These are phyloP conservation scores for Erethizon dorsatum DNA, from an alignment of 2,797 vertebrate genomes.

Conservation along the genomic window DNA sequence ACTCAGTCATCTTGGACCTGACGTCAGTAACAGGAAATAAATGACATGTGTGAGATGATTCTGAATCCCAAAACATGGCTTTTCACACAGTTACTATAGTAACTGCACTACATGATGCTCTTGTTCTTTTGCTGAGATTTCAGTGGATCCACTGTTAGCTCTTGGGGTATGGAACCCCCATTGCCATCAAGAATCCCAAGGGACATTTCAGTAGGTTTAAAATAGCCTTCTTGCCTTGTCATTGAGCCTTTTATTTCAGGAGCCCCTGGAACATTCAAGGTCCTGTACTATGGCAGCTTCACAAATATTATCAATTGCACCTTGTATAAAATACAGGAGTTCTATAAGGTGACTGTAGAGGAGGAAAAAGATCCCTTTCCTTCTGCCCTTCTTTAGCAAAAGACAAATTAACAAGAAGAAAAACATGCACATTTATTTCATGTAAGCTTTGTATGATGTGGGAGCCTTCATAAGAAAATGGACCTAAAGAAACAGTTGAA, in stretches of 20 bases:
- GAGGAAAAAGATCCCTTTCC: neutral
- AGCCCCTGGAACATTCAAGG: slow-evolving; percentile 49
- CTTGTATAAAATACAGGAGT: neutral
- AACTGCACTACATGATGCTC: slow-evolving; percentile 25
- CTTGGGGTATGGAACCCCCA: slow-evolving; percentile 9
- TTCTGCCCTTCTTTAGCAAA: slow-evolving; percentile 19
- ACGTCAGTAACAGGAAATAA: slow-evolving; percentile 56
- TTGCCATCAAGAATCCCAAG: neutral
- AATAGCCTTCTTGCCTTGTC: slow-evolving; percentile 44
- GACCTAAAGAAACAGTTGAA: neutral
- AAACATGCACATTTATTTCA: neutral
- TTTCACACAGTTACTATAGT: slow-evolving; percentile 61
- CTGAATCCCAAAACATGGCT: slow-evolving; percentile 49
- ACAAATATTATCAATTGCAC: neutral
- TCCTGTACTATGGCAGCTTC: neutral
- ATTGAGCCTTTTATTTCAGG: slow-evolving; percentile 42
- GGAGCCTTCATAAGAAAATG: neutral
- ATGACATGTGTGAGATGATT: slow-evolving; percentile 51
- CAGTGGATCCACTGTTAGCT: slow-evolving; percentile 49
- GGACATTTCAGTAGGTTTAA: slow-evolving; percentile 65
- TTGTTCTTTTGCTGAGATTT: slow-evolving; percentile 19
- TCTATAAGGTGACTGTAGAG: neutral
- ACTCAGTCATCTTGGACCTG: neutral
- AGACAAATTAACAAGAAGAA: neutral
- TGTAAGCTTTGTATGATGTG: neutral